Evolutionary conservation across 2,888 invertebrate species (phyloP).

Genomic region (Yponomeuta sedellus): DNA sequence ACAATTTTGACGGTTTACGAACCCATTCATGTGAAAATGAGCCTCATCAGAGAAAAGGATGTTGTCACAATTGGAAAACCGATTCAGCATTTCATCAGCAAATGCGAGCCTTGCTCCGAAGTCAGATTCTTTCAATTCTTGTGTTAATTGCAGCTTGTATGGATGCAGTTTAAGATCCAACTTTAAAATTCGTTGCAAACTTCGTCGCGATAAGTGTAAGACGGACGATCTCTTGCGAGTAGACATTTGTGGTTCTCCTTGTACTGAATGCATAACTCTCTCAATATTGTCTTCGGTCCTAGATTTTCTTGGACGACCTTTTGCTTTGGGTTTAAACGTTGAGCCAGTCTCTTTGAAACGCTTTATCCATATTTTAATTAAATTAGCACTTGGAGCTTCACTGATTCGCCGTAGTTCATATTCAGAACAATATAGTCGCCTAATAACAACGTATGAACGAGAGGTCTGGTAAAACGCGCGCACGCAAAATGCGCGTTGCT

Average conservation of each 20-base stretch:
- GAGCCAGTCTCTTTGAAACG: slow-evolving; percentile 11
- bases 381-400: slow-evolving; percentile 16
- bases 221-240: slow-evolving; percentile 19
- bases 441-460: slow-evolving; percentile 21
- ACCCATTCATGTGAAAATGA: slow-evolving; percentile 8
- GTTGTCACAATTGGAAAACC: neutral
- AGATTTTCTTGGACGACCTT: slow-evolving; percentile 16
- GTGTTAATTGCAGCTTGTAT: slow-evolving; percentile 13
- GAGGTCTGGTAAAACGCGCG: slow-evolving; percentile 20
- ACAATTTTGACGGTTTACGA: slow-evolving; percentile 8
- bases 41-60: slow-evolving; percentile 12
- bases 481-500: slow-evolving; percentile 20
- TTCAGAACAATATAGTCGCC: slow-evolving; percentile 19
- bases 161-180: slow-evolving; percentile 18
- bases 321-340: slow-evolving; percentile 21
- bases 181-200: slow-evolving; percentile 16
- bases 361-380: slow-evolving; percentile 13
- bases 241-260: slow-evolving; percentile 17
- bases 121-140: slow-evolving; percentile 15
- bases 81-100: slow-evolving; percentile 12
- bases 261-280: slow-evolving; percentile 20
- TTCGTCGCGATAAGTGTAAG: slow-evolving; percentile 20
- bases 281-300: neutral
- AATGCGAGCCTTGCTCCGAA: slow-evolving; percentile 16
- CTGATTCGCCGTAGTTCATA: slow-evolving; percentile 17